Evolutionary conservation across 2,113 vertebrate genomes (phyloP), one percentile per base, ranked within the genome.

Genomic region (Lycaon pictus): DNA sequence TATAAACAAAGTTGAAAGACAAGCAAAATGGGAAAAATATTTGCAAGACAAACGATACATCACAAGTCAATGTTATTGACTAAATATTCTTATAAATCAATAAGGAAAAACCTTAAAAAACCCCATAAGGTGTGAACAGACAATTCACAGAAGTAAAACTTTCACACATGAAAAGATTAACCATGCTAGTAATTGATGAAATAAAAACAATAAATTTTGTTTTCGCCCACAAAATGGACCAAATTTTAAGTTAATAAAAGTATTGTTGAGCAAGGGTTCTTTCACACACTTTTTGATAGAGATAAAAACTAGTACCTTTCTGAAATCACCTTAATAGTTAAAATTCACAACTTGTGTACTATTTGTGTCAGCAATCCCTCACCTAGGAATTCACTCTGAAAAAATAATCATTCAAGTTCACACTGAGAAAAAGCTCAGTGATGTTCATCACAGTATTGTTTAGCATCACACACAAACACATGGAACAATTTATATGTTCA

Each of bases 1-100:
- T 65, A 87, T 29, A 58, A 63, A 79, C 25, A 86, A 69, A 89
- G 10, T 60, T 37, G 27, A 81, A 86, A 83, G 67, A 88, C 23
- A 84, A 93, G 53, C 29, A 86, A 97, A 93, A 87, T 82, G 25
- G 25, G 20, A 71, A 79, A 55, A 92, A 88, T n/a, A 65, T 74
- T 87, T 96, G 37, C 7, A 88, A 79, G 69, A 53, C 6, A 84
- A 92, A 51, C 29, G 32, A 20, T 80, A 55, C 15, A 29, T 80
- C 35, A 80, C 48, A 32, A 63, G 23, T 90, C 22, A 87, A 48
- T 92, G 72, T 62, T 72, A 71, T 86, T 86, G 19, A 89, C 19
- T 56, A 93, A 93, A 82, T 72, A 58, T 16, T 80, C 37, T 89
- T 79, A 72, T 17, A 83, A 89, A 92, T 74, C 29, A 67, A 58